Evolutionary conservation across 2,113 vertebrate genomes (phyloP).

Genomic region (Leptodactylus fuscus): DNA sequence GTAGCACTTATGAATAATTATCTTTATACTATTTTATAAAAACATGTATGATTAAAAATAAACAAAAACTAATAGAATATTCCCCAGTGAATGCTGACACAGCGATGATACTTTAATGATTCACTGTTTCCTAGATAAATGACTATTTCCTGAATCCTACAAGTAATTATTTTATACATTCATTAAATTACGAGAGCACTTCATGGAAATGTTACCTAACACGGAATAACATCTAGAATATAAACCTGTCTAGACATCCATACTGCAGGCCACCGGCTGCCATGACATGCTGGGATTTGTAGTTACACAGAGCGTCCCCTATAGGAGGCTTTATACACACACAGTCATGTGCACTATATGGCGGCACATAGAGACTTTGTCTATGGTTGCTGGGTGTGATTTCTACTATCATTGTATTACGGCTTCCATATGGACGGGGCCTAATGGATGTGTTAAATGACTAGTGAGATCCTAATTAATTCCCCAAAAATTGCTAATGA

Average conservation of each 20-base stretch:
- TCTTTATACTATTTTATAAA: too few species aligned
- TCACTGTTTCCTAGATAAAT: background rate
- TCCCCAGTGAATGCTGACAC: background rate
- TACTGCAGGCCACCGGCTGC: background rate
- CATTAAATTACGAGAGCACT: background rate
- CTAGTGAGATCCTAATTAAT: constrained; percentile 80
- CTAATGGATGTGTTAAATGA: constrained; percentile 75
- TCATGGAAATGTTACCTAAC: constrained; percentile 12
- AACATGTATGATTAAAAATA: too few species aligned
- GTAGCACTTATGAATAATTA: too few species aligned
- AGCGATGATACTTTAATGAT: background rate
- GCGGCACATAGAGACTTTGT: background rate
- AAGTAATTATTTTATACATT: background rate
- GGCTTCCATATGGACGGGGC: constrained; percentile 5
- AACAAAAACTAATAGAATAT: too few species aligned
- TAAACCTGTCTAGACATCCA: background rate
- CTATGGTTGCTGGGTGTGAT: background rate
- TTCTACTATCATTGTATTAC: too few species aligned
- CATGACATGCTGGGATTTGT: background rate
- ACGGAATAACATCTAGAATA: background rate
- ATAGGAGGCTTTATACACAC: too few species aligned
- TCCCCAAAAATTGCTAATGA: constrained; percentile 71
- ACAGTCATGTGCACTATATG: background rate
- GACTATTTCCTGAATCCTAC: background rate
- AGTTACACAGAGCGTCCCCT: background rate